Conservation (phyloP, 2,888 invertebrate species). For the Drosophila robusta region DNA sequence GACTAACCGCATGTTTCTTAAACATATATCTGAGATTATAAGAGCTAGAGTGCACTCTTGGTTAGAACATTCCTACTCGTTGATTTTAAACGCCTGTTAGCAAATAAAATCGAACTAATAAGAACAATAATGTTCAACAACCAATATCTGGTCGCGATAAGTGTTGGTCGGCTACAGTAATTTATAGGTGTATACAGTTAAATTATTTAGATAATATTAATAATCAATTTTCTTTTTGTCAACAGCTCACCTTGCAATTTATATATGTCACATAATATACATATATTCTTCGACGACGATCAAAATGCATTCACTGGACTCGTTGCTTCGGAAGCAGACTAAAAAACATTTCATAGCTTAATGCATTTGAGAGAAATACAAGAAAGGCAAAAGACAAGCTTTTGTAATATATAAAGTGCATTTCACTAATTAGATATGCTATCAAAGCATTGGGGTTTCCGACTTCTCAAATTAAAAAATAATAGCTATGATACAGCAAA, state of each 20-base stretch:
- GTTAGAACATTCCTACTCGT: too few species aligned
- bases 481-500: constrained; percentile 14
- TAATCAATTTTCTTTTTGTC: not conserved
- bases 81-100: too few species aligned
- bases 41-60: too few species aligned
- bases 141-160: not conserved
- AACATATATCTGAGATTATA: too few species aligned
- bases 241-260: not conserved
- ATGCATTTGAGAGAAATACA: too few species aligned
- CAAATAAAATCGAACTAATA: too few species aligned
- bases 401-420: constrained; percentile 2
- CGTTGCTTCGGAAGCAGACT: not conserved
- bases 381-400: not conserved
- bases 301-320: constrained; percentile 1
- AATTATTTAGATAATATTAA: not conserved
- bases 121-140: too few species aligned
- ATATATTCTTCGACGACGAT: not conserved
- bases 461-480: constrained; percentile 6
- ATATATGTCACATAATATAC: constrained; percentile 4
- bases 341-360: not conserved
- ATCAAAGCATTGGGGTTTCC: constrained; percentile 4
- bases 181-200: too few species aligned
- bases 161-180: not conserved
- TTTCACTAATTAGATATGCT: constrained; percentile 36
- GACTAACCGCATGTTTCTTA: too few species aligned